Conservation (phyloP, 2,888 invertebrate genomes). For the Erpobdella octoculata region DNA sequence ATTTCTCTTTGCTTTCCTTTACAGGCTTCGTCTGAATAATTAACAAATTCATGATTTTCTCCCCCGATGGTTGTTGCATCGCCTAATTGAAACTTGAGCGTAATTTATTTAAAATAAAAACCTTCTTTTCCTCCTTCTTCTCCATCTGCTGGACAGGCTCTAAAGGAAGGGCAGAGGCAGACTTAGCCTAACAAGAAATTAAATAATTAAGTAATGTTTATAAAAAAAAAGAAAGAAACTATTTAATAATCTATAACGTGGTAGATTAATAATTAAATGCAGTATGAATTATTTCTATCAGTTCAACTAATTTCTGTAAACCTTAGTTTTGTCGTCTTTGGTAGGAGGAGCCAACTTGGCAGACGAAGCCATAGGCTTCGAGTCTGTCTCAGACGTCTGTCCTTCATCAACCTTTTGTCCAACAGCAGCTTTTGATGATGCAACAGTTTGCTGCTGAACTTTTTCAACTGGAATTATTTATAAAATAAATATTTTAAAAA, state of each 20-base stretch:
- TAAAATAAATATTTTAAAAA: neutral
- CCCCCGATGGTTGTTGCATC: too few species aligned
- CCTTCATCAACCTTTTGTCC: neutral
- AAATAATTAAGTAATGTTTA: neutral
- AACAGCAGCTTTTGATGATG: neutral
- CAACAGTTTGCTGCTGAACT: neutral
- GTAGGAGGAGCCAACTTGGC: neutral
- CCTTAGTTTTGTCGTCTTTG: neutral
- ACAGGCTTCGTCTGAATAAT: too few species aligned
- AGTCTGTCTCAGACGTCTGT: neutral
- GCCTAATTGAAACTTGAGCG: too few species aligned
- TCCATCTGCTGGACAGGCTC: neutral
- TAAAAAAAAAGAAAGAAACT: neutral
- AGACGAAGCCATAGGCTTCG: neutral
- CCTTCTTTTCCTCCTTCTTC: neutral
- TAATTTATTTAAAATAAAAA: too few species aligned
- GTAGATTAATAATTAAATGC: neutral
- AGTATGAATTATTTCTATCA: neutral
- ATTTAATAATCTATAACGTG: too few species aligned
- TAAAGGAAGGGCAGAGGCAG: neutral
- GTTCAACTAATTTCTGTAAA: neutral
- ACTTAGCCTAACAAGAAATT: neutral
- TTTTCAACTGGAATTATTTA: too few species aligned
- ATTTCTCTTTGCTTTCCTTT: too few species aligned
- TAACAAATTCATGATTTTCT: neutral